Evolutionary conservation across 2,797 vertebrate species (phyloP), one percentile per base, ranked within the genome.

Genomic region (Cuculus canorus): DNA sequence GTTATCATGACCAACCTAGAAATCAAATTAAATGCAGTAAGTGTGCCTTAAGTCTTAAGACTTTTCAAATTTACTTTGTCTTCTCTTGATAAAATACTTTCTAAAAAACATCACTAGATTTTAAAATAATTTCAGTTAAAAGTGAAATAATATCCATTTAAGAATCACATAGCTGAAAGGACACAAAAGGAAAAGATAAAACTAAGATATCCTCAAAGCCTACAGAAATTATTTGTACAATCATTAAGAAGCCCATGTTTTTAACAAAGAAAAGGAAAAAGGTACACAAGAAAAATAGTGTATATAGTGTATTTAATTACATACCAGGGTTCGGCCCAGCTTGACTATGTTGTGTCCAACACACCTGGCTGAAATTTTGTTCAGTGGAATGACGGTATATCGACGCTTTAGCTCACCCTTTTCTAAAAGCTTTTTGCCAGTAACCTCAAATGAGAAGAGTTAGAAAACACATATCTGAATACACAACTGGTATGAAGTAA

Each of bases 301-400:
- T n/a, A 79, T 92, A 66, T 9, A 76, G 2, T 8, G 2, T 9
- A 59, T 77, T 82, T 59, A 60, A 76, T 59, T n/a, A 94, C 98
- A 98, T 98, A 99, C 99, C 98, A 99, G 97, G 52, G 48, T 97
- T 97, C 99, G 98, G 79, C 99, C 99, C 4, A 98, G 47, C 11
- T 91, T 97, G 82, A 99, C 93, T 11, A 95, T 98, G 69, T 92
- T 95, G 92, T 97, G 96, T 86, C 95, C 97, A 77, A 99, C 93
- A 33, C 98, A 98, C 22, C 92, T 98, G 54, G 98, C 98, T 86
- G 99, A 98, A 96, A 99, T 99, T 97, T 99, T 99, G 97, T 99
- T 99, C n/a, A 99, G 98, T 60, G 99, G 99, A 95, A 99, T 99
- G 96, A 99, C 99, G 71, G 99, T 99, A 86, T 98, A 99, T 59